Percentiles rank a stretch among this genome's conserved stretches.
Conservation (phyloP, 2,888 invertebrate species). For the Agriopis leucophaearia region DNA sequence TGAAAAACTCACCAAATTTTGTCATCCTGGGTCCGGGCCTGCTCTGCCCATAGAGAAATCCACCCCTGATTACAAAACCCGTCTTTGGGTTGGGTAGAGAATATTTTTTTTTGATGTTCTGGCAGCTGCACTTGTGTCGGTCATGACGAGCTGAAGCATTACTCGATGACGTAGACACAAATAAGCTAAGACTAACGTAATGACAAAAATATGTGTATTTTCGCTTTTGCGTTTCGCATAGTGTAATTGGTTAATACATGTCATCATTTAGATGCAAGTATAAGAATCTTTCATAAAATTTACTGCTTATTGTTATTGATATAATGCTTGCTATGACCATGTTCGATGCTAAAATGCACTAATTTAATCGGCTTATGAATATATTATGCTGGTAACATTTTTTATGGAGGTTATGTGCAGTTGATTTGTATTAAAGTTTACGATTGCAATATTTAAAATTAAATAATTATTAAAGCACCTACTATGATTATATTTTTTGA, state of each 20-base stretch:
- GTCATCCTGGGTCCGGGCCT: too few relatives aligned
- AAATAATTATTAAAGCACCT: not conserved
- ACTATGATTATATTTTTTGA: not conserved
- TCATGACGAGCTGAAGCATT: not conserved
- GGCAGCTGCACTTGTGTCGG: conserved; percentile 1
- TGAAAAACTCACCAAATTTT: too few relatives aligned
- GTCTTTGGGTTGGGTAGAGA: conserved; percentile 2
- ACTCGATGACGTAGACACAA: not conserved
- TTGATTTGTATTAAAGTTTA: not conserved
- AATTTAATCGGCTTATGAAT: conserved; percentile 42
- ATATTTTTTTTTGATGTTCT: not conserved
- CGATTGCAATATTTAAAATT: not conserved
- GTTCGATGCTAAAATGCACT: conserved; percentile 28
- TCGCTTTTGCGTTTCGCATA: not conserved
- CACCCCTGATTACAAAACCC: conserved; percentile 1
- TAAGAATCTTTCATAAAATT: not conserved
- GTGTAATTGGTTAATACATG: not conserved
- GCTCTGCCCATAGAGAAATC: too few relatives aligned
- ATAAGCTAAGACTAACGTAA: not conserved
- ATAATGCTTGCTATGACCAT: conserved; percentile 28
- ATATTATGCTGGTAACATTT: conserved; percentile 52
- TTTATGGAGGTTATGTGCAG: conserved; percentile 23
- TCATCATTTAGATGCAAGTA: not conserved
- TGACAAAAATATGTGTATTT: not conserved
- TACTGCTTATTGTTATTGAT: conserved; percentile 1